A percentile compares a stretch with the other conserved stretches of the same genome.
These are phyloP conservation scores for Pelochelys cantorii DNA, from an alignment of 2,797 vertebrate genomes.

Conservation along the genomic window DNA sequence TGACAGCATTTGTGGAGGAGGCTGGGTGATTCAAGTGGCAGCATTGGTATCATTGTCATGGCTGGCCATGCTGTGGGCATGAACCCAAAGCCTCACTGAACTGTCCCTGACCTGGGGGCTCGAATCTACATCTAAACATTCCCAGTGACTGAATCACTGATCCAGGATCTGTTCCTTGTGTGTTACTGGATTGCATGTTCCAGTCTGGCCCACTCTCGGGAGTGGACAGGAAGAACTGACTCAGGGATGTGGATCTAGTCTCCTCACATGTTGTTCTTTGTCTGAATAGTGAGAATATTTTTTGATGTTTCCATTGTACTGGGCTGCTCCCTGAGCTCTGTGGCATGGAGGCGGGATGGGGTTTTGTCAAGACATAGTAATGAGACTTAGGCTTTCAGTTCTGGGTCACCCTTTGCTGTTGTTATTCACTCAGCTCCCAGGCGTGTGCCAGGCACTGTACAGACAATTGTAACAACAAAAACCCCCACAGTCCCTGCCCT, in stretches of 20 bases:
- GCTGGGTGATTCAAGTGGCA: accelerated
- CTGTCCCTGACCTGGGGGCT: not conserved
- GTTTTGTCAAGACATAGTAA: not conserved
- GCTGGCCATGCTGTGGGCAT: not conserved
- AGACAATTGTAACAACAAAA: not conserved
- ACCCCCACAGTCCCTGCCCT: not conserved
- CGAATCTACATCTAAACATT: not conserved
- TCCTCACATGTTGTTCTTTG: not conserved
- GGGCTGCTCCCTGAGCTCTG: not conserved
- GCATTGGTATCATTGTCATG: accelerated
- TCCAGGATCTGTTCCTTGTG: not conserved
- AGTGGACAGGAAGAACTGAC: not conserved
- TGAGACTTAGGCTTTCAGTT: not conserved
- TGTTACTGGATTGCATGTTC: not conserved
- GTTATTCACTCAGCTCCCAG: not conserved
- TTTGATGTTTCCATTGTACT: not conserved
- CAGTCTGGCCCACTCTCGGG: not conserved
- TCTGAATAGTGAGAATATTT: not conserved
- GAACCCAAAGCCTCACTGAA: not conserved
- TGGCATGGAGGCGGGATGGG: not conserved
- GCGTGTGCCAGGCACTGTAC: not conserved
- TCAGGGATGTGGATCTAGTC: not conserved
- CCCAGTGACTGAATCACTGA: not conserved
- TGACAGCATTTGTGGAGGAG: accelerated
- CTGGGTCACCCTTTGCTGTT: not conserved